Conservation (phyloP, 2,888 invertebrate species). For the Nesidiocoris tenuis region DNA sequence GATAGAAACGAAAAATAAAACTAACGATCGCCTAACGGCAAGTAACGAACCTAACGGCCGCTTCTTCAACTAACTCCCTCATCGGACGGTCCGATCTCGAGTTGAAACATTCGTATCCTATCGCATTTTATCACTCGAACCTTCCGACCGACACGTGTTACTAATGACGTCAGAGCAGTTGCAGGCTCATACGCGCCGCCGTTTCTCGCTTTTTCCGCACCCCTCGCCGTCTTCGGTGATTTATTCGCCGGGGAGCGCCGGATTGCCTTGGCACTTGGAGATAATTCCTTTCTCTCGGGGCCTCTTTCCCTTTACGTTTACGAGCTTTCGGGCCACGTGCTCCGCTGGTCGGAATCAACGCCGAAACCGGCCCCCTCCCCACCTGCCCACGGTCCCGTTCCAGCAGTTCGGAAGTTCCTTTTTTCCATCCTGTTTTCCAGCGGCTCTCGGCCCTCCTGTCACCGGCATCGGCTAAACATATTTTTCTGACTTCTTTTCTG, state of each 20-base stretch:
- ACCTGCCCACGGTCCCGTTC: background rate
- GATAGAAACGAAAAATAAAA: too few relatives aligned
- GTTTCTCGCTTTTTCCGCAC: conserved; percentile 19
- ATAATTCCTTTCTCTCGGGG: conserved; percentile 30
- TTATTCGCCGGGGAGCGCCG: conserved; percentile 33
- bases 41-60: too few relatives aligned
- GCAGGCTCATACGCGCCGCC: background rate
- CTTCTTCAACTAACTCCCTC: too few relatives aligned
- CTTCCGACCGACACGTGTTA: background rate
- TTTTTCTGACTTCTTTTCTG: background rate
- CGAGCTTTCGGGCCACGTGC: background rate
- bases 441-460: background rate
- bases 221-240: conserved; percentile 35
- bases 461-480: background rate
- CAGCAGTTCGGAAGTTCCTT: background rate
- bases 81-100: too few relatives aligned
- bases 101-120: too few relatives aligned
- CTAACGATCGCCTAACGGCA: too few relatives aligned
- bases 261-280: conserved; percentile 43
- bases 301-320: background rate
- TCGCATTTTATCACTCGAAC: too few relatives aligned
- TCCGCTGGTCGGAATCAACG: background rate
- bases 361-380: background rate
- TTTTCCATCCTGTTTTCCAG: background rate
- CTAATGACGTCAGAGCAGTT: background rate